A percentile compares a stretch with the other conserved stretches of the same genome.
Evolutionary conservation across 1,140 invertebrate species (phyloP).

Genomic region (Drosophila sechellia): DNA sequence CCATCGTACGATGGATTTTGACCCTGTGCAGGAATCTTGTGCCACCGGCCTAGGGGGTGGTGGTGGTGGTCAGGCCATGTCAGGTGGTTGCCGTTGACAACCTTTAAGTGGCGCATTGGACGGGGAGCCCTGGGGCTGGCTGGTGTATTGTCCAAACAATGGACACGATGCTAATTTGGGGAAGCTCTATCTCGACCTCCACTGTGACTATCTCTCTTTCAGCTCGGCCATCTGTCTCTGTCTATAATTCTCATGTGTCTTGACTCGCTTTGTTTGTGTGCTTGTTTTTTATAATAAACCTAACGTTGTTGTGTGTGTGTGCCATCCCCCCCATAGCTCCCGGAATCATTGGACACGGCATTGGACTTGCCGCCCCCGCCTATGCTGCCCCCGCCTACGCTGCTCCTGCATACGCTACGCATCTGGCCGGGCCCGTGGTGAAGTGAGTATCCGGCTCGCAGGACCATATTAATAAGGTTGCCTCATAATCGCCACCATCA

Average conservation of each 20-base stretch:
- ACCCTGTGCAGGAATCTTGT: neutral
- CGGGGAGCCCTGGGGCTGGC: neutral
- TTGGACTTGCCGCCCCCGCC: slow-evolving; percentile 65
- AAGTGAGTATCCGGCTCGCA: slow-evolving; percentile 67
- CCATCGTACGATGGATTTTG: too few species aligned
- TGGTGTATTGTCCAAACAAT: slow-evolving; percentile 42
- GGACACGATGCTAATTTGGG: slow-evolving; percentile 35
- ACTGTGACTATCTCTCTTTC: neutral
- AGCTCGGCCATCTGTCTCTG: slow-evolving; percentile 1
- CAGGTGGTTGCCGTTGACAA: slow-evolving; percentile 48
- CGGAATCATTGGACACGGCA: slow-evolving; percentile 71
- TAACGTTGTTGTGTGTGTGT: slow-evolving; percentile 7
- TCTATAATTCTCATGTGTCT: neutral
- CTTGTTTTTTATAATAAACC: slow-evolving; percentile 23
- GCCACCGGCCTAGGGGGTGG: slow-evolving; percentile 1
- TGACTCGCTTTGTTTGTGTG: neutral
- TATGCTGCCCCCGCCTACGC: slow-evolving; percentile 64
- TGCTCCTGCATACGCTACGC: slow-evolving; percentile 65
- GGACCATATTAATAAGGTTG: slow-evolving; percentile 49
- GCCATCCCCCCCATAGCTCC: slow-evolving; percentile 40
- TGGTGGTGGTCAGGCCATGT: neutral
- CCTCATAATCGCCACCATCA: slow-evolving; percentile 7
- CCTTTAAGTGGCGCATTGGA: slow-evolving; percentile 7
- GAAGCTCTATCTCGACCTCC: slow-evolving; percentile 8
- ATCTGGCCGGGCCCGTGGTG: slow-evolving; percentile 71